phyloP scores from a whole-genome alignment of 2,797 vertebrate genomes.

The Lepidocolaptes lacrymiger region DNA sequence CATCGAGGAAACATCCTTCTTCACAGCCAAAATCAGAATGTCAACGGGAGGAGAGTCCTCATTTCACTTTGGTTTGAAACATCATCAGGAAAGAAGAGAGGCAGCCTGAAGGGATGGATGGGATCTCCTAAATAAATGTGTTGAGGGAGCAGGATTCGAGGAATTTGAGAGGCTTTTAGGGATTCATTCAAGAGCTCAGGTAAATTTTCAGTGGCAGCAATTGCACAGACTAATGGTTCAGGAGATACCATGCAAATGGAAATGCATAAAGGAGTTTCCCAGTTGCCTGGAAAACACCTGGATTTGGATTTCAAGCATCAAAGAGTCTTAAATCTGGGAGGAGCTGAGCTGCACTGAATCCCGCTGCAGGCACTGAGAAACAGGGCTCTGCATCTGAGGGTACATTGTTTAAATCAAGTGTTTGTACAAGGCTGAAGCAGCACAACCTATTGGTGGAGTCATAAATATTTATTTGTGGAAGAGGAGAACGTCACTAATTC shows the following conservation, averaged over 20 bases:
- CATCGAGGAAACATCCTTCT: not conserved
- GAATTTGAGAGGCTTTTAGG: fast-evolving
- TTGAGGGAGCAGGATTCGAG: not conserved
- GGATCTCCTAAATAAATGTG: not conserved
- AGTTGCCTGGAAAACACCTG: not conserved
- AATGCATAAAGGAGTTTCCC: not conserved
- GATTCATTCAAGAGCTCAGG: not conserved
- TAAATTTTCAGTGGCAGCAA: not conserved
- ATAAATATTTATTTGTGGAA: not conserved
- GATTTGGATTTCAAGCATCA: not conserved
- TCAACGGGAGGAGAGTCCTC: not conserved
- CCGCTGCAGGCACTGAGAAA: not conserved
- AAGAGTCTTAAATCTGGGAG: not conserved
- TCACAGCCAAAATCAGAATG: not conserved
- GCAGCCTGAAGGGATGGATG: not conserved
- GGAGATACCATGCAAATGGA: not conserved
- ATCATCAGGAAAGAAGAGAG: not conserved
- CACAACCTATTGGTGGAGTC: not conserved
- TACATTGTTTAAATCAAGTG: not conserved
- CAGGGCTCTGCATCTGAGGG: not conserved
- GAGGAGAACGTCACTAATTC: not conserved
- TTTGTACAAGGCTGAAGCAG: not conserved
- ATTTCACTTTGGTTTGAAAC: not conserved
- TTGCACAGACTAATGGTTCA: not conserved
- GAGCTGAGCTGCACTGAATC: not conserved